A percentile compares a stretch with the other conserved stretches of the same genome.
phyloP scores from a whole-genome alignment of 2,113 vertebrate species.

The Neolamprologus sp. region DNA sequence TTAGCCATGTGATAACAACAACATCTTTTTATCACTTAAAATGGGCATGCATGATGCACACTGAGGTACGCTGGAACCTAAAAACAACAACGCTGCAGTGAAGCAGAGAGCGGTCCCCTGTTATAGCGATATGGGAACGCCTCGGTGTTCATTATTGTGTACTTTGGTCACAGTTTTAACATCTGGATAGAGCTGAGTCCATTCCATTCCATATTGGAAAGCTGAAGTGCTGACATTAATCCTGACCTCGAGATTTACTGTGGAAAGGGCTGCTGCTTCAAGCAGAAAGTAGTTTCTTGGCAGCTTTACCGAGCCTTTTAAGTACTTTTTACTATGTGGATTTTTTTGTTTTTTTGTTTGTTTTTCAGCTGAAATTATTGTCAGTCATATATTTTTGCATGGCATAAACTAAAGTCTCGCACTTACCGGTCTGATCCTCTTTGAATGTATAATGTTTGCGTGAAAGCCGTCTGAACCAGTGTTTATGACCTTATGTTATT shows the following conservation, averaged over 20 bases:
- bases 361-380: neutral
- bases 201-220: neutral
- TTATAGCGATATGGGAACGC: neutral
- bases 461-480: constrained; percentile 3
- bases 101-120: neutral
- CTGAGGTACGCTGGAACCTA: neutral
- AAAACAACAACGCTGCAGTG: neutral
- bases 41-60: neutral
- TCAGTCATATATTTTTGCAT: constrained; percentile 22
- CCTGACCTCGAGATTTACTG: neutral
- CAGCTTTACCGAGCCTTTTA: constrained; percentile 1
- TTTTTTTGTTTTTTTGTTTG: neutral
- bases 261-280: constrained; percentile 30
- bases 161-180: neutral
- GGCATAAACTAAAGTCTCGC: neutral
- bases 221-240: neutral
- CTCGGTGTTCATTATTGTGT: neutral
- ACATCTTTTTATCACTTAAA: neutral
- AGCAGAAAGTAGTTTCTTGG: constrained; percentile 12
- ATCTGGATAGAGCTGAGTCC: neutral
- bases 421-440: neutral
- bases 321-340: neutral
- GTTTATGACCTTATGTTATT: constrained; percentile 56
- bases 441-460: constrained; percentile 19
- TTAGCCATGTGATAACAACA: neutral